Evolutionary conservation across 2,113 vertebrate species (phyloP).

Genomic region (Percina caprodes): DNA sequence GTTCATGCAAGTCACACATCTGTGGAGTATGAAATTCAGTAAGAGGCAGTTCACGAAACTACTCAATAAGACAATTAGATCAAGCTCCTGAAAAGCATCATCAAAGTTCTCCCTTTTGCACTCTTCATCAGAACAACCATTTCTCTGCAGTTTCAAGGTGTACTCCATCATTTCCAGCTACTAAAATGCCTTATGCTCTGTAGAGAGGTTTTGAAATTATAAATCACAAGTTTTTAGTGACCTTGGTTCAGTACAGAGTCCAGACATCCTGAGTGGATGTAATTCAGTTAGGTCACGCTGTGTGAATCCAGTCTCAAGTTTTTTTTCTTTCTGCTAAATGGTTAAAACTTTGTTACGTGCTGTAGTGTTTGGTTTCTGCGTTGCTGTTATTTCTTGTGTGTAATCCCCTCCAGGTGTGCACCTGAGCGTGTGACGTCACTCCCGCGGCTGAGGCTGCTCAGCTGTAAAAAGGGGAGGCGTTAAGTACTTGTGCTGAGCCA

Average conservation of each 20-base stretch:
- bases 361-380: too few species aligned
- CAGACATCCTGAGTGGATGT: slow-evolving; percentile 2
- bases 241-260: slow-evolving; percentile 7
- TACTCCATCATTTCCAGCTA: slow-evolving; percentile 15
- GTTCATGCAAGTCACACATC: slow-evolving; percentile 6
- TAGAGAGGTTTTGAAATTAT: slow-evolving; percentile 30
- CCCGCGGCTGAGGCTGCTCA: too few species aligned
- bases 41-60: slow-evolving; percentile 8
- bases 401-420: too few species aligned
- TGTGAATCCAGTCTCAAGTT: slow-evolving; percentile 5
- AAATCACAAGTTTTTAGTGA: slow-evolving; percentile 2
- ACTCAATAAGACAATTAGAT: slow-evolving; percentile 23
- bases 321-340: neutral
- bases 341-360: neutral
- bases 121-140: slow-evolving; percentile 11
- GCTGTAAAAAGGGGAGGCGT: too few species aligned
- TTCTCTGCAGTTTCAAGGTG: slow-evolving; percentile 6
- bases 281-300: neutral
- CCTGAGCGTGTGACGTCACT: too few species aligned
- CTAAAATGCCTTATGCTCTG: neutral
- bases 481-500: too few species aligned
- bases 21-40: slow-evolving; percentile 5
- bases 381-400: too few species aligned
- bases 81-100: slow-evolving; percentile 3
- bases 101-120: slow-evolving; percentile 8